A percentile compares a stretch with the other conserved stretches of the same genome.
phyloP scores from a whole-genome alignment of 2,888 invertebrate genomes.

The Carcina quercana region DNA sequence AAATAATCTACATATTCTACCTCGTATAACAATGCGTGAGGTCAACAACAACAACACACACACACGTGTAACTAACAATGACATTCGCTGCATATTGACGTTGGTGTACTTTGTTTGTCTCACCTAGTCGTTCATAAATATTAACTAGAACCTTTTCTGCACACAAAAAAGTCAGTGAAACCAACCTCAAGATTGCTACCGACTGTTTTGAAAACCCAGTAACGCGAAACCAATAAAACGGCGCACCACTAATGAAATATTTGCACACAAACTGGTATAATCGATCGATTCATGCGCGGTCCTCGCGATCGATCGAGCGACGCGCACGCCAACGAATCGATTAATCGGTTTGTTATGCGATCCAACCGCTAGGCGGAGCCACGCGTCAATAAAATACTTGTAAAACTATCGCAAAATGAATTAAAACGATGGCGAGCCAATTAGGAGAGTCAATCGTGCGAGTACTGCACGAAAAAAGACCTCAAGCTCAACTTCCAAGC shows the following conservation, averaged over 20 bases:
- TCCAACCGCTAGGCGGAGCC: slow-evolving; percentile 63
- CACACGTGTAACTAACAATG: no score
- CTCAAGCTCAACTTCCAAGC: slow-evolving; percentile 28
- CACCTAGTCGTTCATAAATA: no score
- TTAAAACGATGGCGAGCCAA: slow-evolving; percentile 72
- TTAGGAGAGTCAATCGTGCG: slow-evolving; percentile 72
- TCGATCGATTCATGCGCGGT: slow-evolving; percentile 43
- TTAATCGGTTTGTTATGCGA: slow-evolving; percentile 64
- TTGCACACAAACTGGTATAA: slow-evolving; percentile 44
- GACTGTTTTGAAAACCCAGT: no score
- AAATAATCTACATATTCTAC: no score
- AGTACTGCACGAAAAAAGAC: slow-evolving; percentile 63
- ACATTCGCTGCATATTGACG: no score
- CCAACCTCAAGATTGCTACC: no score
- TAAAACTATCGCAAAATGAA: slow-evolving; percentile 74
- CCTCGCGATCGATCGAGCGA: slow-evolving; percentile 46
- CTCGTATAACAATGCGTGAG: no score
- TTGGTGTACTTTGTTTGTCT: no score
- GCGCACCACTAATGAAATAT: slow-evolving; percentile 33
- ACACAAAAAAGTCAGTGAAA: no score
- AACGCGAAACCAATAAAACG: slow-evolving; percentile 30
- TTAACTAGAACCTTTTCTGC: no score
- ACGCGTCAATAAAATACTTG: slow-evolving; percentile 73
- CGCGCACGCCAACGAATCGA: slow-evolving; percentile 67
- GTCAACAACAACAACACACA: no score